Evolutionary conservation across 2,797 vertebrate species (phyloP).

Genomic region (Tachyglossus aculeatus): DNA sequence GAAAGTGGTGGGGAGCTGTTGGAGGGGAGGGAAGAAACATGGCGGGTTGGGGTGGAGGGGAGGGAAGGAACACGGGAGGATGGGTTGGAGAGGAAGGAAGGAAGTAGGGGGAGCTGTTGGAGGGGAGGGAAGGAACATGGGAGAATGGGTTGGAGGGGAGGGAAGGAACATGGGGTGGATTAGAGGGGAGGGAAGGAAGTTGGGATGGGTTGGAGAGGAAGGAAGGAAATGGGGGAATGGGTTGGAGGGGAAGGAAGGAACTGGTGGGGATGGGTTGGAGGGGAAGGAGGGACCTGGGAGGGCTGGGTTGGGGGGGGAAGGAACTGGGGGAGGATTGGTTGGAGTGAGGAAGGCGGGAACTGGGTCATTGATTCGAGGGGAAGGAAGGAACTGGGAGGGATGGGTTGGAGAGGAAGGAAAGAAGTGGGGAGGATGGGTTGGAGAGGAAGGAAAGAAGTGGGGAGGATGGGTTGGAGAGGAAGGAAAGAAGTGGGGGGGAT

Average conservation of each 20-base stretch:
- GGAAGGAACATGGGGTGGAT: constrained; percentile 66
- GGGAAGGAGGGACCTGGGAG: constrained; percentile 64
- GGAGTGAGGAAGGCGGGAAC: constrained; percentile 22
- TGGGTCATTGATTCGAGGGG: constrained; percentile 31
- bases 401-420: constrained; percentile 5
- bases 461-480: neutral
- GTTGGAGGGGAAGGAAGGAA: too few species aligned
- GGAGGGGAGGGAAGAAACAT: neutral
- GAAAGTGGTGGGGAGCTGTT: neutral
- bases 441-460: neutral
- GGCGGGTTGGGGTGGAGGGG: constrained; percentile 27
- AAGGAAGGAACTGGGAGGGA: constrained; percentile 6
- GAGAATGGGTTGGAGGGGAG: constrained; percentile 27
- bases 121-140: neutral
- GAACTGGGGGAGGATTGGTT: constrained; percentile 38
- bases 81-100: neutral
- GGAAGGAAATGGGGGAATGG: constrained; percentile 33
- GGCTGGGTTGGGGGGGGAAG: constrained; percentile 44
- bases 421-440: constrained; percentile 1
- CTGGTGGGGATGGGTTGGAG: constrained; percentile 3
- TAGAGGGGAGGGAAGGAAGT: too few species aligned
- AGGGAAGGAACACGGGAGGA: neutral
- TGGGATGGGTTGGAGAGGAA: constrained; percentile 45
- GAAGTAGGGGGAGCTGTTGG: too few species aligned
- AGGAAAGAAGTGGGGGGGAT: neutral